phyloP scores from a whole-genome alignment of 2,888 invertebrate species.

The Rhingia campestris region DNA sequence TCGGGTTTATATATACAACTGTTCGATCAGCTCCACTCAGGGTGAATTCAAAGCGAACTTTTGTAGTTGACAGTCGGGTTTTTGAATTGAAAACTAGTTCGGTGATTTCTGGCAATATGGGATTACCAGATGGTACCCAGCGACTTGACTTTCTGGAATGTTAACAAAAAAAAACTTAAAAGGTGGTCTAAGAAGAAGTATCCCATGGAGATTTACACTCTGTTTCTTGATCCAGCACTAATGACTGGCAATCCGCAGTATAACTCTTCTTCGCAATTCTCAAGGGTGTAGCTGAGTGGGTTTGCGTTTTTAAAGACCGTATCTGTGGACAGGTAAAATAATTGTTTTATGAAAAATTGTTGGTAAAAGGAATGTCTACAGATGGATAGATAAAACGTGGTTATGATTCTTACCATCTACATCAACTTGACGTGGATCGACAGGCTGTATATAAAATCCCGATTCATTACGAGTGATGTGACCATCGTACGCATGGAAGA shows the following conservation, averaged over 20 bases:
- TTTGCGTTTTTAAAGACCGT: conserved; percentile 77
- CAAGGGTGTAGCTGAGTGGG: conserved; percentile 75
- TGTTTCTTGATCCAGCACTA: conserved; percentile 78
- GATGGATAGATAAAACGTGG: too few relatives aligned
- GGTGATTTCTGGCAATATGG: conserved; percentile 76
- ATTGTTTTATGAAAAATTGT: not conserved
- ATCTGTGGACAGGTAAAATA: conserved; percentile 29
- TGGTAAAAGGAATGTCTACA: too few relatives aligned
- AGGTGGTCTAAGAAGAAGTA: not conserved
- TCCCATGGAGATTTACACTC: conserved; percentile 77
- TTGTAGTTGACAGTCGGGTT: conserved; percentile 44
- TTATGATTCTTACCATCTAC: conserved; percentile 58
- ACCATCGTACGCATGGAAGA: conserved; percentile 76
- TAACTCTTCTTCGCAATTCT: conserved; percentile 77
- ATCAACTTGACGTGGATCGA: conserved; percentile 79
- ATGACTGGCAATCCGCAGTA: conserved; percentile 79
- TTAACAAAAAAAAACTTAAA: not conserved
- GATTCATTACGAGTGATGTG: conserved; percentile 80
- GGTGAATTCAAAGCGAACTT: conserved; percentile 77
- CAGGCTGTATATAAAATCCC: conserved; percentile 83
- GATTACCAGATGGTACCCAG: conserved; percentile 77
- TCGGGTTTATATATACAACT: conserved; percentile 78
- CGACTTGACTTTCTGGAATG: conserved; percentile 76
- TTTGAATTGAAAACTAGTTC: conserved; percentile 75
- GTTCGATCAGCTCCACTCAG: conserved; percentile 78